Base-by-base conservation (phyloP, 2,888 invertebrate genomes). In the Hirtodrosophila cameraria region DNA sequence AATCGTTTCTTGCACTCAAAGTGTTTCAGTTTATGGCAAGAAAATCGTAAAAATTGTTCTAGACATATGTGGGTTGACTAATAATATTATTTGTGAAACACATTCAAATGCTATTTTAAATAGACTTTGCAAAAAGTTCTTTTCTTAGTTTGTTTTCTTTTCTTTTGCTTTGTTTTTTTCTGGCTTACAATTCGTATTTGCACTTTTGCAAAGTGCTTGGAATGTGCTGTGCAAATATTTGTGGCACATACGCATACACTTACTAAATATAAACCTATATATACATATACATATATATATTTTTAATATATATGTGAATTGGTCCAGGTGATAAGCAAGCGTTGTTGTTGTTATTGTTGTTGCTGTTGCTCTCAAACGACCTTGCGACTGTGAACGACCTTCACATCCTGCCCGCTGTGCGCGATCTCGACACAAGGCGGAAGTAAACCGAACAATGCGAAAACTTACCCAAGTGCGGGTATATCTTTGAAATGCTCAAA, bases 191-290 rank as follows among this genome's bases (percentile, higher is more conserved):
- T 63, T 72, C 67, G 33, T 71, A 72, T 71, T 71, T 71, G 67
- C 70, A 5, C 57, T 62, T n/a, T n/a, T 45, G 57, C 72, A 76
- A 77, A 80, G 77, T 77, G 78, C 73, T 72, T 63, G 84, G 80
- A 80, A 84, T 80, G 78, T 73, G 75, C 81, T 69, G 58, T 52
- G 75, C 61, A 80, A 80, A 80, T 83, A 84, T 79, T 79, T 83
- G 80, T 62, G 49, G 50, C 60, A 71, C 61, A 64, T 6, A 66
- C 39, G 25, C 13, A 62, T 23, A 55, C 28, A 35, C 20, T 23
- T 20, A 41, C 18, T 31, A 57, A 28, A 49, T 30, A 43, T 41
- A 8, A 23, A 13, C n/a, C 1, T 25, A 9, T 16, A 7, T 16
- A 9, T 36, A 6, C 27, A 12, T 48, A 4, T 42, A 11, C 49